Conservation (phyloP, 1,140 invertebrate species). For the Meteorus sp. region DNA sequence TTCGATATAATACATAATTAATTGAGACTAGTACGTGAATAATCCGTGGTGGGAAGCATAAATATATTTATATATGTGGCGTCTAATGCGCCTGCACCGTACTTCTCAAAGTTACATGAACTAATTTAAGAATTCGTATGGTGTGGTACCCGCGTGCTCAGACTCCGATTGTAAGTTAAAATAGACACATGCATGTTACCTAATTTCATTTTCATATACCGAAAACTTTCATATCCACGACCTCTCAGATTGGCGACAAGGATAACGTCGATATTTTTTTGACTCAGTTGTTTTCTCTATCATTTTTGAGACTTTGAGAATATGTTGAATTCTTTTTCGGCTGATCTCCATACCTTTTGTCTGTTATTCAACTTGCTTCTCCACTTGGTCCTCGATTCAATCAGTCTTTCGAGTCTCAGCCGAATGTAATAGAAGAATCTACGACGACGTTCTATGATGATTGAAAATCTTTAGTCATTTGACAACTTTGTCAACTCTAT, state of each 20-base stretch:
- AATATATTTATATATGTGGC: constrained; percentile 2
- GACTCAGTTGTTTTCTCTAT: no score
- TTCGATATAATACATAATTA: no score
- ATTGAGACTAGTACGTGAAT: no score
- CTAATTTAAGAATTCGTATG: constrained; percentile 57
- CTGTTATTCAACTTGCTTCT: no score
- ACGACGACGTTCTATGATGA: constrained; percentile 5
- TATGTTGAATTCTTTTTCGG: no score
- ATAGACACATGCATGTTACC: constrained; percentile 54
- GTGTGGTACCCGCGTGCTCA: constrained; percentile 47
- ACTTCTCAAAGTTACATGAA: constrained; percentile 40
- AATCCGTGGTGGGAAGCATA: neutral
- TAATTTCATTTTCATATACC: neutral
- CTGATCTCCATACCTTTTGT: no score
- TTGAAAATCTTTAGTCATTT: constrained; percentile 8
- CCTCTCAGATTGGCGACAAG: no score
- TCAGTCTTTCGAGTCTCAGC: no score
- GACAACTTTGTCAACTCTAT: constrained; percentile 21
- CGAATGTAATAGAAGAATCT: no score
- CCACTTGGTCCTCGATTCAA: no score
- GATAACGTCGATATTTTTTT: no score
- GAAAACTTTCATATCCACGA: neutral
- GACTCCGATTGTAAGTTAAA: constrained; percentile 55
- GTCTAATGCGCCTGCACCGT: constrained; percentile 41
- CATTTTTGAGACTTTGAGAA: no score